Base-by-base conservation (phyloP, 2,888 invertebrate species). In the Bruchidius siliquastri region DNA sequence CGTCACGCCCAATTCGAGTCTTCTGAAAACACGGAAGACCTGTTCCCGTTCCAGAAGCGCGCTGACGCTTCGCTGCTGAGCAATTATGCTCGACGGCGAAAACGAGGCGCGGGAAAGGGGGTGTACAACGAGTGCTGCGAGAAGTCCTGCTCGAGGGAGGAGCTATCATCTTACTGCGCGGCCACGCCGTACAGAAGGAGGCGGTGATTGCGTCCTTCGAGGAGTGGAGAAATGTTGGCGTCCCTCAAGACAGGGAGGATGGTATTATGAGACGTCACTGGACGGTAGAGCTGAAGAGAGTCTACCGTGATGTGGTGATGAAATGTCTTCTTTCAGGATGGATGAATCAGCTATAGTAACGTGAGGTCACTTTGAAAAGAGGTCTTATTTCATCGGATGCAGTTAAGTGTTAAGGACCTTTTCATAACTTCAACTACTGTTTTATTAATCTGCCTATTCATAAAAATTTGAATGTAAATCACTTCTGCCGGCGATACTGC, bases 71-170 rank as follows among this genome's bases (percentile, higher is more conserved):
- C 80, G 0, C 75, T 84, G 72, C 76, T 83, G 72, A 76, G 79
- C 30, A 68, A 21, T 13, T 80, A 76, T 68, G 79, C 77, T 67
- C 75, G 78, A 18, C 75, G 81, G n/a, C 76, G 79, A 20, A 79
- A 79, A 68, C 76, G 84, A 21, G 77, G 77, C 73, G 78, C 76
- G 22, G 49, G 49, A 13, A 77, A 81, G 18, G 84, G 84, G n/a
- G 84, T 85, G 2, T 84, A 81, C 74, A 83, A 84, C 77, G 85
- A 85, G 78, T 85, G 85, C 73, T 85, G 85, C 73, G 80, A 84
- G 72, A 84, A 84, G 73, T 79, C 84, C 0, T 85, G 85, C 75
- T 79, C 83, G n/a, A 77, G 78, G 30, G 83, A 83, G 68, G 83
- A 84, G 74, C 76, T 85, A 21, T 78, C 78, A 8, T 79, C 80